phyloP scores from a whole-genome alignment of 2,888 invertebrate species.

The Elmis aenea region DNA sequence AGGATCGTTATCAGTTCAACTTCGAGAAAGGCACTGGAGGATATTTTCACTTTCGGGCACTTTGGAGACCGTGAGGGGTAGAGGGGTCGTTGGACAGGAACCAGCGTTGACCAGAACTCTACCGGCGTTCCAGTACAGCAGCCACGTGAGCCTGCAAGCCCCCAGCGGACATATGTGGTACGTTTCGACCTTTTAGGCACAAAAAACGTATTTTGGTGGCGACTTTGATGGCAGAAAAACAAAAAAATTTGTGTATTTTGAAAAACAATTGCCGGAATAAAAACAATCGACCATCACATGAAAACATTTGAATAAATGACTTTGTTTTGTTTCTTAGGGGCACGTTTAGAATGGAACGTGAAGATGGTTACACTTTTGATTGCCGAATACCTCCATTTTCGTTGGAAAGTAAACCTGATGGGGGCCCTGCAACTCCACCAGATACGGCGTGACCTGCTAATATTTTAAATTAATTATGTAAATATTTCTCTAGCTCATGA shows the following conservation, averaged over 20 bases:
- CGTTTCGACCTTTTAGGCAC: conserved; percentile 26
- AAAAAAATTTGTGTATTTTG: too few relatives aligned
- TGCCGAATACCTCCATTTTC: conserved; percentile 97
- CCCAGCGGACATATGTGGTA: conserved; percentile 98
- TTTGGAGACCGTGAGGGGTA: conserved; percentile 87
- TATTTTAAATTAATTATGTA: too few relatives aligned
- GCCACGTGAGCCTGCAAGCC: conserved; percentile 94
- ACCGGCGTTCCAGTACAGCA: conserved; percentile 97
- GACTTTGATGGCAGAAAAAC: too few relatives aligned
- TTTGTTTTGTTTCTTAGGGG: conserved; percentile 61
- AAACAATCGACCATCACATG: too few relatives aligned
- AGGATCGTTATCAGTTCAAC: conserved; percentile 80
- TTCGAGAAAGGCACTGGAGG: conserved; percentile 96
- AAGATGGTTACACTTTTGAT: conserved; percentile 95
- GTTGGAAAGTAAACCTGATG: conserved; percentile 87
- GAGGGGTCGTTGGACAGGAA: conserved; percentile 98
- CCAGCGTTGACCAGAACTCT: conserved; percentile 80
- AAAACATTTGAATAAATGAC: too few relatives aligned
- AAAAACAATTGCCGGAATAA: too few relatives aligned
- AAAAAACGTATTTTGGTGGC: neutral
- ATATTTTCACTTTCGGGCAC: conserved; percentile 94
- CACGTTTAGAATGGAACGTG: conserved; percentile 94
- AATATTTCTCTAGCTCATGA: too few relatives aligned
- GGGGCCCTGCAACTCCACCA: conserved; percentile 44
- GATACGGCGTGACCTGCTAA: too few relatives aligned